Base-by-base conservation (phyloP, 1,140 invertebrate species). In the Aphaenogaster ashmeadi region DNA sequence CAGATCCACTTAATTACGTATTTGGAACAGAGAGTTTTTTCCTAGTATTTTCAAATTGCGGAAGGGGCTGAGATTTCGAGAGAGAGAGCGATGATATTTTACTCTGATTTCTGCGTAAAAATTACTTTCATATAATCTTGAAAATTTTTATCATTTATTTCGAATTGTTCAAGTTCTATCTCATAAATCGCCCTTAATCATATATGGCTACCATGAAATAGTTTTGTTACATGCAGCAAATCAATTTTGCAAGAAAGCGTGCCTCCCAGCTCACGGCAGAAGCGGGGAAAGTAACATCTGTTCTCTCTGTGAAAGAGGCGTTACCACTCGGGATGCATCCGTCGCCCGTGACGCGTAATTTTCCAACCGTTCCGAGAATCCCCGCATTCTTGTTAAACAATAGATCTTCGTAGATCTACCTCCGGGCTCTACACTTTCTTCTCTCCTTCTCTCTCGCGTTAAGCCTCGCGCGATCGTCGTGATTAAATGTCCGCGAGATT, bases 311-410 rank as follows among this genome's bases (percentile, higher is more conserved):
- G 36, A 69, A 80, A 69, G 78, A 54, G 27, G 44, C 52, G 47
- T 81, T 47, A 66, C 38, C 67, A 27, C 74, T 36, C 18, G 69
- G 15, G 80, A 75, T 50, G 27, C 56, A 27, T 50, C 21, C 66
- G 66, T 75, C 38, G 67, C 47, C 27, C 38, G 80, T 72, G 41
- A 38, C 69, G 18, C n/a, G 33, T 18, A 83, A 83, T 83, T 83
- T 74, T 83, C 38, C 33, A 47, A 58, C 27, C 11, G n/a, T 84
- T 36, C 52, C 54, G 13, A 47, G 69, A 84, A 74, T 75, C 47
- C 27, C 8, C 3, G 27, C 78, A 80, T 80, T 80, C 62, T 67
- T 69, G 69, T 74, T 75, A 84, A 84, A 83, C 80, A 83, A 84
- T 84, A 38, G 54, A 47, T 74, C 15, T 3, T 44, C 67, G 11